Base-by-base conservation (phyloP, 2,797 vertebrate genomes). In the Arvicola amphibius region DNA sequence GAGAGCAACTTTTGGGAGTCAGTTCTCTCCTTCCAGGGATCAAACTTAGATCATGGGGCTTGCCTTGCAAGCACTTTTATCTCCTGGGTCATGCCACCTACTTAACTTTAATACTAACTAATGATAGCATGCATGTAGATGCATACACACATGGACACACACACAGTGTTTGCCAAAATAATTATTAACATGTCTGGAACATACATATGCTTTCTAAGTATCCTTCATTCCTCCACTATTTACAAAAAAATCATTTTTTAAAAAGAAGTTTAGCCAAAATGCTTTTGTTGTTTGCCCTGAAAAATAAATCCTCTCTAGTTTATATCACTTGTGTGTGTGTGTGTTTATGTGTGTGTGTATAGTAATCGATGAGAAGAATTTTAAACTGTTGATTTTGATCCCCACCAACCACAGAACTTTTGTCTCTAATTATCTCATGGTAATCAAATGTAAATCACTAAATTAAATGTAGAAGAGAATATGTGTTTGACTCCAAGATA, bases 401-500 rank as follows among this genome's bases (percentile, higher is more conserved):
- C 46, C 48, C 48, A 93, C 77, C 10, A 56, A 97, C 84, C 51
- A 90, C 12, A 94, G 85, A 83, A 88, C 63, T 89, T 95, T 76
- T n/a, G 65, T 79, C 63, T 96, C 51, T 91, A 92, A 94, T 96
- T 94, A 92, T 87, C 74, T 94, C 86, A 46, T 83, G 12, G 56
- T 92, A 94, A 96, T 97, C 85, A 96, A 92, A 94, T 92, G 43
- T 90, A 90, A 96, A 93, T 96, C 86, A 87, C 56, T 73, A 96
- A 88, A 91, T 93, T 96, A 95, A 93, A 93, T 96, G 86, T 92
- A 94, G 23, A 90, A 32, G 77, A 95, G 87, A 97, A 92, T 78
- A 88, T 56, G 89, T 90, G 97, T 79, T 96, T 95, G 96, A 94
- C 43, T 96, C 37, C 23, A 67, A 94, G 90, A 81, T 94, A 96